Evolutionary conservation across 2,888 invertebrate genomes (phyloP), one percentile per base, ranked within the genome.

Genomic region (Caenorhabditis wallacei): DNA sequence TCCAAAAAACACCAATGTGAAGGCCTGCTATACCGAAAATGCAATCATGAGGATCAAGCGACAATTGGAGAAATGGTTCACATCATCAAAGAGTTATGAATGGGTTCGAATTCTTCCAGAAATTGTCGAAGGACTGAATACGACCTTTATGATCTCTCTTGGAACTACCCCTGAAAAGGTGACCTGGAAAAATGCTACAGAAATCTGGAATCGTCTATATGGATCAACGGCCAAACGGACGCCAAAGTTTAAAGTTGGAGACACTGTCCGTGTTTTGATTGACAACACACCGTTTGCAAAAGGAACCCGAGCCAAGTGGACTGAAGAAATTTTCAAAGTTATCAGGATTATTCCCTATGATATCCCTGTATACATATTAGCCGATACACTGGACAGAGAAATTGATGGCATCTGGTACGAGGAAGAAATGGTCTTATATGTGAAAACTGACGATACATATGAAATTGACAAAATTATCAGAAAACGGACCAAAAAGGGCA

Each of bases 21-120:
- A n/a, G n/a, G n/a, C n/a, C n/a, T n/a, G n/a, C n/a, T n/a, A n/a
- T n/a, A 63, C 72, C 2, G 72, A 72, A 37, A 72, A 72, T 30
- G 72, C 72, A 2, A 72, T 72, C 18, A 72, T 72, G 72, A 46
- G 72, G 13, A 61, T 72, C 5, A 61, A 63, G n/a, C 63, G 63
- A 22, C 48, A 72, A 40, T 20, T 72, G 13, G 54, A 57, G 40
- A 72, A 72, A 22, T 63, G 51, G 43, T 72, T 72, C n/a, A 51
- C 72, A 16, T 20, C n/a, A 22, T 10, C 51, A 8, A 3, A 51
- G 16, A 10, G 22, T 5, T 0, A n/a, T 72, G 72, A 63, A 22
- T 22, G 7, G 7, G 7, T n/a, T n/a, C n/a, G n/a, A n/a, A 13
- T 51, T 20, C 18, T 71, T 13, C 18, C 43, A 8, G 37, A 59